A percentile compares a stretch with the other conserved stretches of the same genome.
Conservation (phyloP, 2,797 vertebrate genomes). For the Nannoperca australis region DNA sequence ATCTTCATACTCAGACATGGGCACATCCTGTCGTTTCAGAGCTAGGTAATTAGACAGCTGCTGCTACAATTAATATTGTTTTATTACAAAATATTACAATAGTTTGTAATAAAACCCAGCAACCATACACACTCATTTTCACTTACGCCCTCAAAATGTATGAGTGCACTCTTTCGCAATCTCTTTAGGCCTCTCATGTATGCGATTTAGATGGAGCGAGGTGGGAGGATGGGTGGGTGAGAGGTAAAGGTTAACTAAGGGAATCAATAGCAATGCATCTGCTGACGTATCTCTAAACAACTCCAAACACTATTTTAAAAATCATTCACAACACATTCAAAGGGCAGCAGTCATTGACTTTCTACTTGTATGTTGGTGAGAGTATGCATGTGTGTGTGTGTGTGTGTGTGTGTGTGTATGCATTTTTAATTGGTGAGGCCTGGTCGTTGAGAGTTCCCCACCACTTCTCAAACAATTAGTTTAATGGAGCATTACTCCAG, state of each 20-base stretch:
- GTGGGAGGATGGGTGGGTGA: constrained; percentile 43
- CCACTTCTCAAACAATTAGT: constrained; percentile 80
- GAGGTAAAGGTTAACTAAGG: constrained; percentile 60
- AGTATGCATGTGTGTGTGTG: constrained; percentile 8
- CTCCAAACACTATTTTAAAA: constrained; percentile 57
- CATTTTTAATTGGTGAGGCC: constrained; percentile 65
- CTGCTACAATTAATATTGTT: background rate
- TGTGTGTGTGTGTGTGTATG: constrained; percentile 33
- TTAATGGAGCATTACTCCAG: constrained; percentile 79
- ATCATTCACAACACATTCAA: constrained; percentile 54
- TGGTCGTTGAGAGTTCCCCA: constrained; percentile 62
- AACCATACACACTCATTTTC: constrained; percentile 18
- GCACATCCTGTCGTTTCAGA: background rate
- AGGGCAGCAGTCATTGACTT: constrained; percentile 64
- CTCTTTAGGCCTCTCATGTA: constrained; percentile 24
- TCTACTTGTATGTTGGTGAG: constrained; percentile 54
- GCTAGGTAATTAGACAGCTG: constrained; percentile 1
- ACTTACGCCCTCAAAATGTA: constrained; percentile 5
- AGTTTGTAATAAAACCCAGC: constrained; percentile 25
- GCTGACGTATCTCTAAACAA: constrained; percentile 52
- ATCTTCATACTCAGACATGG: background rate
- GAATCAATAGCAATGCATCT: constrained; percentile 60
- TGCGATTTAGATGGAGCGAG: constrained; percentile 34
- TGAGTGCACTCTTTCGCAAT: constrained; percentile 29
- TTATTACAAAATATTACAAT: no score